A percentile compares a stretch with the other conserved stretches of the same genome.
Conservation (phyloP, 2,888 invertebrate genomes). For the Ennomos erosarius region DNA sequence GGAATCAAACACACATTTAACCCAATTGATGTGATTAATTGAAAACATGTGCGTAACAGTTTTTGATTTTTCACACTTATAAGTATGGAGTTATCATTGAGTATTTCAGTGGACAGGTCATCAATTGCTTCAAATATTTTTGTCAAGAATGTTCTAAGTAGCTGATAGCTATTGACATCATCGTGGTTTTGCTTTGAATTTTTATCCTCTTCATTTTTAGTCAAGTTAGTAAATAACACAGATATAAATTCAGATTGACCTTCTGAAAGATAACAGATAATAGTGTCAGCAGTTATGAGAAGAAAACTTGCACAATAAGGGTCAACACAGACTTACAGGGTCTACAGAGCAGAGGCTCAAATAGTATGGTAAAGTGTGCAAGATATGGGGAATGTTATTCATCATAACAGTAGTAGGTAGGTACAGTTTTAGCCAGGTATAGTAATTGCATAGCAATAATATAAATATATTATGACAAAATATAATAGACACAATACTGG, state of each 20-base stretch:
- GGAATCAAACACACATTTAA: conserved; percentile 87
- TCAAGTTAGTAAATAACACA: conserved; percentile 39
- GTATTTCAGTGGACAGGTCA: conserved; percentile 59
- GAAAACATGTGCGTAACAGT: conserved; percentile 85
- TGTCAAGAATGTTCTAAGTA: conserved; percentile 70
- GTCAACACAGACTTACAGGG: too few species aligned
- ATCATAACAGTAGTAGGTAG: too few species aligned
- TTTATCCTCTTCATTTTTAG: conserved; percentile 30
- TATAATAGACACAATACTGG: too few species aligned
- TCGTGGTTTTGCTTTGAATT: conserved; percentile 15
- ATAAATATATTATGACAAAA: too few species aligned
- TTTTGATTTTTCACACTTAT: conserved; percentile 89
- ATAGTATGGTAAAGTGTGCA: too few species aligned
- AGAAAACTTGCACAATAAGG: too few species aligned
- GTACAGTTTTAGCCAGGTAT: too few species aligned
- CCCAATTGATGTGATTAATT: conserved; percentile 87
- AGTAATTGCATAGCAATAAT: too few species aligned
- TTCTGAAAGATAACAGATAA: conserved; percentile 51
- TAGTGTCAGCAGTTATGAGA: too few species aligned
- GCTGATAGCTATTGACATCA: conserved; percentile 42
- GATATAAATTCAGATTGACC: conserved; percentile 55
- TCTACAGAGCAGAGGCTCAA: too few species aligned
- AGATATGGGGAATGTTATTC: too few species aligned
- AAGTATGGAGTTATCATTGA: conserved; percentile 62
- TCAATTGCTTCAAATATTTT: conserved; percentile 75